phyloP scores from a whole-genome alignment of 2,888 invertebrate species.

The Micoletzkya japonica region DNA sequence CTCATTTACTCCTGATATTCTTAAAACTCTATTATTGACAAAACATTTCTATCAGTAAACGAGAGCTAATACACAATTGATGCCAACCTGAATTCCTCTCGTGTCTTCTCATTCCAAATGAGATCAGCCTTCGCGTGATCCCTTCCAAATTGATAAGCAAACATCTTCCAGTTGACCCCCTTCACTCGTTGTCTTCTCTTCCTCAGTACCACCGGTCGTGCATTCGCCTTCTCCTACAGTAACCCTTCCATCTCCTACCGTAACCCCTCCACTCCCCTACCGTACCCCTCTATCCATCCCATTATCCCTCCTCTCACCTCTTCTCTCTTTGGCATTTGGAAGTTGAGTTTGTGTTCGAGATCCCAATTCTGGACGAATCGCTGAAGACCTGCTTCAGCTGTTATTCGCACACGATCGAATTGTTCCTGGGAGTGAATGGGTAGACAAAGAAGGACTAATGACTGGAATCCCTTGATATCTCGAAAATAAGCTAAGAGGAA shows the following conservation, averaged over 20 bases:
- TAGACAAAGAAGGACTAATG: too few species aligned
- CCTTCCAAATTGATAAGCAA: constrained; percentile 90
- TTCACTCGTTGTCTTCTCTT: constrained; percentile 85
- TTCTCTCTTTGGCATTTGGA: constrained; percentile 54
- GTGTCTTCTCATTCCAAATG: constrained; percentile 97
- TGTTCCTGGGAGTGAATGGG: constrained; percentile 32
- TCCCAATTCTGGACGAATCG: constrained; percentile 68
- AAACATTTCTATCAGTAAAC: not conserved
- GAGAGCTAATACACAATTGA: constrained; percentile 68
- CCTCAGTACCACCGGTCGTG: constrained; percentile 82
- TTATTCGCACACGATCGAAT: constrained; percentile 44
- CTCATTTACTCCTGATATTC: not conserved
- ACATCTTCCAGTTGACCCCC: constrained; percentile 86
- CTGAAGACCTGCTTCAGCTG: constrained; percentile 67
- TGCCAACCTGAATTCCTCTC: constrained; percentile 86
- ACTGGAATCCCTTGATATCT: too few species aligned
- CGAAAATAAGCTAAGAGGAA: too few species aligned
- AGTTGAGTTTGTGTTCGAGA: constrained; percentile 65
- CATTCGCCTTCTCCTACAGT: constrained; percentile 49
- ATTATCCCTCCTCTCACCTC: too few species aligned
- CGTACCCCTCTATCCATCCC: constrained; percentile 3
- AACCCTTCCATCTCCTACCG: not conserved
- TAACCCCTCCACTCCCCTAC: not conserved
- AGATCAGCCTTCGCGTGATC: constrained; percentile 94
- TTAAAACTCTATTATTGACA: too few species aligned